Percentiles rank a stretch among this genome's conserved stretches.
Evolutionary conservation across 2,888 invertebrate genomes (phyloP).

Genomic region (Nemurella pictetii): DNA sequence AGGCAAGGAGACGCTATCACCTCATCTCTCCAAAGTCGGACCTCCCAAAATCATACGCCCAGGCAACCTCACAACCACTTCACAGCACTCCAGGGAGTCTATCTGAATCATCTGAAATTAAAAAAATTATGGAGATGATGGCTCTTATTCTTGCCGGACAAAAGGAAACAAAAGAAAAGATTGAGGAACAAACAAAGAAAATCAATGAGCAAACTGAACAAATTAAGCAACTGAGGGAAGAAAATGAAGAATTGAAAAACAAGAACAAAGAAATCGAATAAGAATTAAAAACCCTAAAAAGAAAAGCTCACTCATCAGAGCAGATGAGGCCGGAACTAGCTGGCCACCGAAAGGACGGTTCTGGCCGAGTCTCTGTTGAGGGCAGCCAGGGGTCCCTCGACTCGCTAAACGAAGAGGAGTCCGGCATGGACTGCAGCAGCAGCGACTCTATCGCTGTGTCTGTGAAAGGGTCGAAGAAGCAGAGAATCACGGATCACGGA

Average conservation of each 20-base stretch:
- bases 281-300: background rate
- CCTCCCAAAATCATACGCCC: background rate
- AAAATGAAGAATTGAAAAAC: background rate
- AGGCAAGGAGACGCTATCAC: background rate
- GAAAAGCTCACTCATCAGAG: background rate
- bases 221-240: background rate
- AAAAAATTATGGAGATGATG: background rate
- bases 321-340: background rate
- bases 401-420: too few species aligned
- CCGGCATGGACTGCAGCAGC: too few species aligned
- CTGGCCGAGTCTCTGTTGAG: too few species aligned
- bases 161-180: background rate
- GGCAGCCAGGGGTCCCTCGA: too few species aligned
- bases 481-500: too few species aligned
- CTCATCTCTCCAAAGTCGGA: too few species aligned
- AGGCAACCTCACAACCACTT: background rate
- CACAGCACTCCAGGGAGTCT: background rate
- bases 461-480: too few species aligned
- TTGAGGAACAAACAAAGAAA: too few species aligned
- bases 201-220: background rate
- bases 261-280: background rate
- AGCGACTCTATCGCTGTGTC: too few species aligned
- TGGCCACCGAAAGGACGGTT: too few species aligned
- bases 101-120: background rate
- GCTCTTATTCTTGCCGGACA: background rate